Percentiles rank a stretch among this genome's conserved stretches.
Conservation (phyloP, 2,113 vertebrate genomes). For the Ramphastos sulfuratus region DNA sequence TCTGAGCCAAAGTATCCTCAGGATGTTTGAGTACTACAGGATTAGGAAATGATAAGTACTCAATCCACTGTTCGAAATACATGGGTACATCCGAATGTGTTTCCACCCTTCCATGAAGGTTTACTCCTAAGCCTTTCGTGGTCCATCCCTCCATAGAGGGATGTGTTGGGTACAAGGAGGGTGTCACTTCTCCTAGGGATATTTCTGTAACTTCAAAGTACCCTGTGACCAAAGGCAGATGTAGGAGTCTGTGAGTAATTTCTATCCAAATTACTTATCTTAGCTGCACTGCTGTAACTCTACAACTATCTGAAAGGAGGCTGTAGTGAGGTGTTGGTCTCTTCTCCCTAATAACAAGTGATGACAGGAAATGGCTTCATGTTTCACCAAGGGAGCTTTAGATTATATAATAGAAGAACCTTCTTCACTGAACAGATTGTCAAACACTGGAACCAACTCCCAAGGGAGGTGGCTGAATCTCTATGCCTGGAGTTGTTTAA, state of each 20-base stretch:
- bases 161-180: accelerated
- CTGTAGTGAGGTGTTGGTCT: no score
- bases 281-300: no score
- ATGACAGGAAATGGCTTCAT: no score
- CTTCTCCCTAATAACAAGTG: no score
- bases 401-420: no score
- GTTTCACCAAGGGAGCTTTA: no score
- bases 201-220: neutral
- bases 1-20: neutral
- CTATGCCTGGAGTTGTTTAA: no score
- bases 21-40: neutral
- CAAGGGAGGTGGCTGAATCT: no score
- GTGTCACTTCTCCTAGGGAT: neutral
- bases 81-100: accelerated
- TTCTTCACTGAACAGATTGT: no score
- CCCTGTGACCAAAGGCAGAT: neutral
- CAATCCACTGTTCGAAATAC: neutral
- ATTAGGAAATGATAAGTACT: neutral
- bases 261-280: accelerated
- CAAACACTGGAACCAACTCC: no score
- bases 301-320: no score
- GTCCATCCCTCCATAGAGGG: neutral
- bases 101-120: neutral
- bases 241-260: neutral
- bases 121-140: neutral